Base-by-base conservation (phyloP, 1,140 invertebrate genomes). In the Pogonomyrmex barbatus region DNA sequence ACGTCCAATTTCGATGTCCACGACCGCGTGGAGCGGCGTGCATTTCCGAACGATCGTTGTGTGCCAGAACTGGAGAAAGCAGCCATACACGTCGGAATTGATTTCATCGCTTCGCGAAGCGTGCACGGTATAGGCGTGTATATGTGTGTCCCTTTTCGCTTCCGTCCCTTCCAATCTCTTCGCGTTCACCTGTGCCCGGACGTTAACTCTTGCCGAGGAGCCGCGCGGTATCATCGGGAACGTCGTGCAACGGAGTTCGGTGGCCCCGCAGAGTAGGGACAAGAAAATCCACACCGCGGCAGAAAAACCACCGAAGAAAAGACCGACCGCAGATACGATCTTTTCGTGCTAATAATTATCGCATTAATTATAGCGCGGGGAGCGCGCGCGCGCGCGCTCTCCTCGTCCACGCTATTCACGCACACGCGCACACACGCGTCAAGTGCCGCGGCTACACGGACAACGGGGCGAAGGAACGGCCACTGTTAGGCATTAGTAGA, bases 341-440 rank as follows among this genome's bases (percentile, higher is more conserved):
- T 91, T 91, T 90, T 91, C 90, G 90, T 91, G 90, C 90, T 91
- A 91, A 91, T 91, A 91, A 91, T 91, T 91, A 91, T 91, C 88
- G 87, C 88, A 91, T 91, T 91, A 91, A 91, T 91, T 91, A 91
- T 73, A 56, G 58, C 82, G 87, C 75, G 83, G 77, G 77, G 73
- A 79, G 67, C 63, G 76, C 77, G 89, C 87, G 78, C 87, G 71
- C 71, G 42, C 84, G 67, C 75, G 71, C 77, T n/a, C 77, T n/a
- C 60, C 82, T 58, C 90, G 86, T 88, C 82, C 73, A 86, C 87
- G 89, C 75, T 85, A 84, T 91, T 89, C 87, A 91, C 73, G 62
- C 83, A 75, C 58, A 78, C 68, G 58, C 47, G 76, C 86, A 17
- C 77, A 71, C 67, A 85, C 56, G 54, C 33, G 75, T 47, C 87